Conservation (phyloP, 1,140 invertebrate genomes). For the Alviniconcha marisindica region DNA sequence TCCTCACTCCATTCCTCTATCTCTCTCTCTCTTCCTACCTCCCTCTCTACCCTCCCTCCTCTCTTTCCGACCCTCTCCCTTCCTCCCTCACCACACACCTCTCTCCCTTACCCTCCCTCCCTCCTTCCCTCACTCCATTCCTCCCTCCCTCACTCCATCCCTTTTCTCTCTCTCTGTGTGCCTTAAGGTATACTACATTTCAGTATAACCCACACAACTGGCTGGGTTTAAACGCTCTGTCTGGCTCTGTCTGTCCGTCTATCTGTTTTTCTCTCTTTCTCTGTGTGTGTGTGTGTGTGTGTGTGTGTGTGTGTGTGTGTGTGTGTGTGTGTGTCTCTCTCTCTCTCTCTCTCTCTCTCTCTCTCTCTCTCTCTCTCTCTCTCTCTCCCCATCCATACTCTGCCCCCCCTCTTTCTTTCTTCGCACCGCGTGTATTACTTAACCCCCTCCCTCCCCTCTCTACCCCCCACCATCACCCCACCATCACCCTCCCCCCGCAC, state of each 20-base stretch:
- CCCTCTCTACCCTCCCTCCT: background rate
- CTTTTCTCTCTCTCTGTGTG: background rate
- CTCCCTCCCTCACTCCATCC: background rate
- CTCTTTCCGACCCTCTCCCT: background rate
- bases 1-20: background rate
- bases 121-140: background rate
- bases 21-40: background rate
- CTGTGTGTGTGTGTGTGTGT: slow-evolving; percentile 3
- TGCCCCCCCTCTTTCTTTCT: too few species aligned
- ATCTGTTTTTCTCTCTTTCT: background rate
- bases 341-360: background rate
- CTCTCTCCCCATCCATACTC: background rate
- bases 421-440: too few species aligned
- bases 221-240: too few species aligned
- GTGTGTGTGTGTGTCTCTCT: background rate
- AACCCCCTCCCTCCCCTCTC: too few species aligned
- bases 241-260: background rate
- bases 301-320: background rate
- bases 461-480: too few species aligned
- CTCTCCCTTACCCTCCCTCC: background rate
- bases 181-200: too few species aligned
- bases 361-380: slow-evolving; percentile 17
- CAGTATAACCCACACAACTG: too few species aligned
- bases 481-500: too few species aligned
- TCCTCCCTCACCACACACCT: background rate